Conservation (phyloP, 2,888 invertebrate species). For the Ecdyonurus torrentis region DNA sequence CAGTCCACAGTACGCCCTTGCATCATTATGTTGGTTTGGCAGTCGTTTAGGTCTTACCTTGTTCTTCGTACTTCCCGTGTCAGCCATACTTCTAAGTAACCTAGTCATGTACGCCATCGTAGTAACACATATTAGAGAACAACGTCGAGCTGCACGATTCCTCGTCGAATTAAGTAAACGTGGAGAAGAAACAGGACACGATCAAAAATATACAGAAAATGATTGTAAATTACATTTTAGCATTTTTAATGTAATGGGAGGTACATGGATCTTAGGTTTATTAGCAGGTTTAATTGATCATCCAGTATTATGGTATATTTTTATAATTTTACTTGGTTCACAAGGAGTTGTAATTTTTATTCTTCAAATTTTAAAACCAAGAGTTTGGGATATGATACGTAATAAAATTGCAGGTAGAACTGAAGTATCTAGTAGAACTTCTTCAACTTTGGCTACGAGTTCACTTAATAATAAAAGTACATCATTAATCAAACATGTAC, state of each 20-base stretch:
- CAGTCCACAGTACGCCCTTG: not conserved
- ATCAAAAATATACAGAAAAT: not conserved
- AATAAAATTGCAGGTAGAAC: not conserved
- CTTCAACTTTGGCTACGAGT: not conserved
- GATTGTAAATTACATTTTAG: not conserved
- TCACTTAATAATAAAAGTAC: not conserved
- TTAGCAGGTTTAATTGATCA: not conserved
- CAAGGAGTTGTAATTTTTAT: not conserved
- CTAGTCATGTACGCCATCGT: not conserved
- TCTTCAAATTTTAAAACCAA: not conserved
- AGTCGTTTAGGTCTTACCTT: not conserved
- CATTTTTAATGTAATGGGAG: not conserved
- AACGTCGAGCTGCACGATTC: not conserved
- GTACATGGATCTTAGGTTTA: not conserved
- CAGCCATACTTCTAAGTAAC: not conserved
- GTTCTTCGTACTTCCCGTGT: not conserved
- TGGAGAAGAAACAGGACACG: not conserved
- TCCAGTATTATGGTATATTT: not conserved
- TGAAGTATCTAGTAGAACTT: not conserved
- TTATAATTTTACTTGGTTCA: not conserved
- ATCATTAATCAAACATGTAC: not conserved
- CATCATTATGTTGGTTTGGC: not conserved
- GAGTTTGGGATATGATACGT: not conserved
- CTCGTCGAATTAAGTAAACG: not conserved
- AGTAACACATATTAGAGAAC: not conserved